Base-by-base conservation (phyloP, 2,797 vertebrate species). In the Fratercula arctica region DNA sequence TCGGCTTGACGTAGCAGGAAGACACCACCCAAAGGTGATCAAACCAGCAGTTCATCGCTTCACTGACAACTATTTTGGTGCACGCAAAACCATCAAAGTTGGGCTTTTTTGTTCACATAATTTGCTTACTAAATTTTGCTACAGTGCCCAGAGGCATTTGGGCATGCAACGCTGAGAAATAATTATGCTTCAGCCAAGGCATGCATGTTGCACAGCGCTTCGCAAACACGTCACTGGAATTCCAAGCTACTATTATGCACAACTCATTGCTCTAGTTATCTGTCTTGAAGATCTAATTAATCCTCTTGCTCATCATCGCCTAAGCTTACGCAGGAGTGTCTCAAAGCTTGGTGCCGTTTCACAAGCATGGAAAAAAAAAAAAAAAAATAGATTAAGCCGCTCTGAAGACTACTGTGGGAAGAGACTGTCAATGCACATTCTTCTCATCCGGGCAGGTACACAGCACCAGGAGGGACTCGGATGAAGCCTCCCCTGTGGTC, bases 391-490 rank as follows among this genome's bases (percentile, higher is more conserved):
- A 25, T 46, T 6, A 24, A 72, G 75, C 41, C 31, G 72, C 39
- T 85, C 79, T 59, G 33, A 37, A 59, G 61, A 39, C 16, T 63
- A 3, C 50, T 57, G 80, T 18, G 64, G 85, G 72, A 77, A 43
- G 12, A 64, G 64, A 31, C 12, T 9, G 35, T 3, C 72, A 56
- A 29, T 3, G 16, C 43, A 5, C 41, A 1, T 13, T 63, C 69
- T 33, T 39, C 54, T 50, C 50, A 26, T 0, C 39, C 5, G 0
- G 41, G 29, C 50, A 53, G 50, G 29, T 6, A 78, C 39, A 12
- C 25, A 74, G 76, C n/a, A 17, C 10, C 46, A 19, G 1, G 1
- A 3, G 1, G 21, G 37, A 4, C 45, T 4, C 0, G 1, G 26
- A 6, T 19, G 24, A 17, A 81, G 12, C 16, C 26, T 10, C 26